These are phyloP conservation scores for Dryas iulia DNA, from an alignment of 1,140 invertebrate species.

Conservation along the genomic window DNA sequence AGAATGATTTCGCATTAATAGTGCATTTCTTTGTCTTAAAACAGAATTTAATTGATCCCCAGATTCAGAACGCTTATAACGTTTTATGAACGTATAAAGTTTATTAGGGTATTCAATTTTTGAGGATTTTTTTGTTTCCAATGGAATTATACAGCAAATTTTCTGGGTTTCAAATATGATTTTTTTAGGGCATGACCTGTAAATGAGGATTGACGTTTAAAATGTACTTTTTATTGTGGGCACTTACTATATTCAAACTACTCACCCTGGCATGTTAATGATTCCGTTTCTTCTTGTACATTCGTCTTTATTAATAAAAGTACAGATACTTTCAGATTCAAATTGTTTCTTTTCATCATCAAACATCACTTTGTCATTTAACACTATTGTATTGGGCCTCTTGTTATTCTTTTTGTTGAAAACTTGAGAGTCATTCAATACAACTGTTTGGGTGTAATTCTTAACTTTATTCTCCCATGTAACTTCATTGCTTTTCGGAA, in stretches of 20 bases:
- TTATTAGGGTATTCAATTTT: conserved; percentile 43
- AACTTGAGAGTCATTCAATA: neutral
- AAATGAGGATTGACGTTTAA: conserved; percentile 15
- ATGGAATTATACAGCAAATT: conserved; percentile 59
- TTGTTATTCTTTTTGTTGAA: conserved; percentile 8
- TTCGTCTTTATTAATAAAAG: conserved; percentile 48
- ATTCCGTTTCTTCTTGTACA: conserved; percentile 44
- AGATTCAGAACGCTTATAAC: conserved; percentile 49
- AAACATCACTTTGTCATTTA: conserved; percentile 34
- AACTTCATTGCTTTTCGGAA: conserved; percentile 42
- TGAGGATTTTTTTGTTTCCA: conserved; percentile 28
- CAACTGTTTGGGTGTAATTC: neutral
- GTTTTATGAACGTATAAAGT: conserved; percentile 18
- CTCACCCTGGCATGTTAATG: conserved; percentile 33
- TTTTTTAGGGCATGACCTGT: conserved; percentile 27
- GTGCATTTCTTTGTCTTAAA: conserved; percentile 45
- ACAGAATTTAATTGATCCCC: conserved; percentile 30
- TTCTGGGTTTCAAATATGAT: conserved; percentile 21
- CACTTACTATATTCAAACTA: conserved; percentile 25
- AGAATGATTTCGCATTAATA: conserved; percentile 40
- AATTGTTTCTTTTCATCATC: conserved; percentile 34
- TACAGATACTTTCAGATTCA: conserved; percentile 59
- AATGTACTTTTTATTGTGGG: too few species aligned
- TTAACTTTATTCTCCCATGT: conserved; percentile 25
- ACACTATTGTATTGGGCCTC: conserved; percentile 17